A percentile compares a stretch with the other conserved stretches of the same genome.
Evolutionary conservation across 2,797 vertebrate species (phyloP).

Genomic region (Sebastiscus tertius): DNA sequence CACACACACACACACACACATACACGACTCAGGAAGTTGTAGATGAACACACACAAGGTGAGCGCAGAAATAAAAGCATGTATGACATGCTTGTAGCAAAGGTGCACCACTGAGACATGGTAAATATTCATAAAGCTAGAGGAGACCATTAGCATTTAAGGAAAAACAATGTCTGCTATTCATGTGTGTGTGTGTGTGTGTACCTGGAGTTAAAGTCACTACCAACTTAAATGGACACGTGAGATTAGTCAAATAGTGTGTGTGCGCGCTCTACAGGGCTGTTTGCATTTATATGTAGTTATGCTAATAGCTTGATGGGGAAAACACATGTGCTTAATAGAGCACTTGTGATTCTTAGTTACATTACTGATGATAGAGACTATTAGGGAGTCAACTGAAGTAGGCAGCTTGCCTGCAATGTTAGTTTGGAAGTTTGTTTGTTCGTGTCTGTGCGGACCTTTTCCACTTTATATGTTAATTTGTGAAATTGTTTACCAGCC

Average conservation of each 20-base stretch:
- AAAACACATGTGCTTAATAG: constrained; percentile 42
- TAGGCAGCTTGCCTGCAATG: constrained; percentile 51
- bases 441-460: constrained; percentile 67
- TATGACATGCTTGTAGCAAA: constrained; percentile 50
- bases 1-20: constrained; percentile 10
- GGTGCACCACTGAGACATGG: constrained; percentile 18
- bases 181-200: background rate
- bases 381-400: constrained; percentile 66
- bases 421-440: constrained; percentile 69
- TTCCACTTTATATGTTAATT: constrained; percentile 84
- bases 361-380: constrained; percentile 59
- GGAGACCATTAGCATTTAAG: constrained; percentile 52
- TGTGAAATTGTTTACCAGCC: constrained; percentile 79
- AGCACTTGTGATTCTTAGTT: constrained; percentile 64
- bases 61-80: constrained; percentile 35
- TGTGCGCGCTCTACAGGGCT: constrained; percentile 3
- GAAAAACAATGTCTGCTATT: constrained; percentile 4
- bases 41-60: constrained; percentile 27
- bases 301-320: constrained; percentile 46
- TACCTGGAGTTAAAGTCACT: constrained; percentile 8
- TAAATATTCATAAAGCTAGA: constrained; percentile 64
- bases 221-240: constrained; percentile 25
- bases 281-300: constrained; percentile 49
- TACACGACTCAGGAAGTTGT: background rate
- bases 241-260: constrained; percentile 24